A percentile compares a stretch with the other conserved stretches of the same genome.
Evolutionary conservation across 2,888 invertebrate genomes (phyloP).

Genomic region (Galeopsomyia nigrocyanea): DNA sequence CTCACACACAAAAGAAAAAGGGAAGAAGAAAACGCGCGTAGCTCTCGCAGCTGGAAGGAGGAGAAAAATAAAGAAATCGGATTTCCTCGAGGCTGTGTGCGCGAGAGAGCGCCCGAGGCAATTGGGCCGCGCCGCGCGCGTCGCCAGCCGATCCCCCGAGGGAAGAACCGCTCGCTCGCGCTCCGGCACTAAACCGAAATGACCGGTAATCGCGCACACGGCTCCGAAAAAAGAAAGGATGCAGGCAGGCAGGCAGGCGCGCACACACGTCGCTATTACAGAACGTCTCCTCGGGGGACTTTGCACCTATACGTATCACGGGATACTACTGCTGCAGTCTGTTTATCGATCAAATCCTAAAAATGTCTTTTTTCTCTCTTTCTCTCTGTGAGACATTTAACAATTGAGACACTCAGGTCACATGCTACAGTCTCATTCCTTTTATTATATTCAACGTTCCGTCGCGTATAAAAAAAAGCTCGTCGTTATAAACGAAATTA

Average conservation of each 20-base stretch:
- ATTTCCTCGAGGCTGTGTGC: conserved; percentile 22
- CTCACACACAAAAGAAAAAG: not conserved
- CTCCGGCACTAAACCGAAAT: conserved; percentile 52
- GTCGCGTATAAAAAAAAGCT: too few species aligned
- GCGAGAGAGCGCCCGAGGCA: not conserved
- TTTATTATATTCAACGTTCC: too few species aligned
- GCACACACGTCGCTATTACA: conserved; percentile 9
- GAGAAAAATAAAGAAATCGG: conserved; percentile 33
- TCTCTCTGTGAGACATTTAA: too few species aligned
- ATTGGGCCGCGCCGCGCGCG: conserved; percentile 14
- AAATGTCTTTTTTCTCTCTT: too few species aligned
- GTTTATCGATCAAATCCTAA: conserved; percentile 48
- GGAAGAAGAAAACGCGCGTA: not conserved
- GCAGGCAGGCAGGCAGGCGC: conserved; percentile 36
- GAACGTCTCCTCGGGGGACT: conserved; percentile 4
- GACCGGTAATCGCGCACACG: conserved; percentile 50
- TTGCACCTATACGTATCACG: conserved; percentile 36
- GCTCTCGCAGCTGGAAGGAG: too few species aligned
- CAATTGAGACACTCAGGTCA: too few species aligned
- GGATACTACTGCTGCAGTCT: conserved; percentile 19
- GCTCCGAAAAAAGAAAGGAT: conserved; percentile 52
- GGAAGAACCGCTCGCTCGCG: conserved; percentile 1
- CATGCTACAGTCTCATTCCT: too few species aligned
- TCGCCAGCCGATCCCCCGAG: conserved; percentile 13
- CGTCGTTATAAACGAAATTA: not conserved